phyloP scores from a whole-genome alignment of 2,113 vertebrate genomes.

The Peromyscus leucopus region DNA sequence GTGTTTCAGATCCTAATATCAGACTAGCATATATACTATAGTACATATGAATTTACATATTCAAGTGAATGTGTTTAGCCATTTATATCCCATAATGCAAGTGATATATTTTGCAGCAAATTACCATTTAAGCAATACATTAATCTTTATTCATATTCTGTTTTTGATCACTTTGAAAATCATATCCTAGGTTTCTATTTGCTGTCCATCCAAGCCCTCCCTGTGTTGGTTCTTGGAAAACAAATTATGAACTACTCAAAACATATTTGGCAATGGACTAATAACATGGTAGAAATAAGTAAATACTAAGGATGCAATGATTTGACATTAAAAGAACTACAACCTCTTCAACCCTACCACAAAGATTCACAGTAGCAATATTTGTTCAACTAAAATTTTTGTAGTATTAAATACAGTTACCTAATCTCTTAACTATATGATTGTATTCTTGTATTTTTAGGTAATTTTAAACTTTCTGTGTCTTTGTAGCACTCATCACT shows the following conservation, averaged over 20 bases:
- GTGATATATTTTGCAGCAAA: conserved; percentile 44
- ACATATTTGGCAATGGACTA: background rate
- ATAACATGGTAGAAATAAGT: background rate
- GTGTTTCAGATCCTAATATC: background rate
- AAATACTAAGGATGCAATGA: background rate
- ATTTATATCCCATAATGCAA: conserved; percentile 14
- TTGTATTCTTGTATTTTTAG: background rate
- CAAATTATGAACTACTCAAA: background rate
- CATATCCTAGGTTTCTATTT: background rate
- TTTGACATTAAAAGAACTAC: background rate
- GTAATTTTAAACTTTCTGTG: background rate
- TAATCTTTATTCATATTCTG: background rate
- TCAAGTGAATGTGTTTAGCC: background rate
- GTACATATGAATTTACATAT: background rate
- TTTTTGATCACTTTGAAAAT: background rate
- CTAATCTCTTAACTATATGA: background rate
- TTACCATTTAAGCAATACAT: background rate
- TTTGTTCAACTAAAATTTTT: background rate
- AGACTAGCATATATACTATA: background rate
- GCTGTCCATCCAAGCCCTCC: background rate
- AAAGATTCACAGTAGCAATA: background rate
- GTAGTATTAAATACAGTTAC: background rate
- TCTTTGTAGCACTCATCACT: background rate
- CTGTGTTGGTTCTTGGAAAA: background rate
- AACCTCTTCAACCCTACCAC: background rate